Percentiles rank a stretch among this genome's conserved stretches.
Evolutionary conservation across 2,797 vertebrate genomes (phyloP).

Genomic region (Parauchenoglanis ngamensis): DNA sequence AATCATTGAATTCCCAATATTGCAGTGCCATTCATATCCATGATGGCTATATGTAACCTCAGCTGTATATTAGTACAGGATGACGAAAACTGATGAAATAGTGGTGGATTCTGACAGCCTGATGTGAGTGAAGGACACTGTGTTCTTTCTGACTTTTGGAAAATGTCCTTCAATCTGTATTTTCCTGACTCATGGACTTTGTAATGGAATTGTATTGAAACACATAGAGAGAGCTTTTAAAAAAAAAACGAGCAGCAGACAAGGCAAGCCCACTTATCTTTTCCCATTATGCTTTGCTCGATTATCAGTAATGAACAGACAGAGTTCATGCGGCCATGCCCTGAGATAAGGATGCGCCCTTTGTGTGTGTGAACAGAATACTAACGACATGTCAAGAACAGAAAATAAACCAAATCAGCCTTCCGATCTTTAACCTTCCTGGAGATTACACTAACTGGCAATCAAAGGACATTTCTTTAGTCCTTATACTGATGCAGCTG

Average conservation of each 20-base stretch:
- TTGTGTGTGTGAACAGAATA: constrained; percentile 39
- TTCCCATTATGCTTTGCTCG: constrained; percentile 27
- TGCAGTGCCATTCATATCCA: too few relatives aligned
- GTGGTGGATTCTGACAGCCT: constrained; percentile 2
- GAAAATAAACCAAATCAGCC: constrained; percentile 10
- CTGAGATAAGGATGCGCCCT: constrained; percentile 49
- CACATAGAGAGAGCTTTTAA: background rate
- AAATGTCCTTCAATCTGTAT: constrained; percentile 23
- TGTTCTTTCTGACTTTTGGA: background rate
- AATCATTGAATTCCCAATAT: too few relatives aligned
- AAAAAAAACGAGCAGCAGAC: background rate
- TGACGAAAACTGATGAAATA: constrained; percentile 4
- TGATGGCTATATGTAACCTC: too few relatives aligned
- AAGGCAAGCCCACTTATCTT: constrained; percentile 34
- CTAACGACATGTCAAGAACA: constrained; percentile 29
- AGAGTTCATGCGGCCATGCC: constrained; percentile 22
- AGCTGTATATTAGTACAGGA: background rate
- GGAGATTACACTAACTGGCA: constrained; percentile 15
- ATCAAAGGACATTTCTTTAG: constrained; percentile 1
- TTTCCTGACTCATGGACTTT: constrained; percentile 34
- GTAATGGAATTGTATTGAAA: constrained; percentile 27
- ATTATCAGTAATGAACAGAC: constrained; percentile 35
- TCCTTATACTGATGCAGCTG: background rate
- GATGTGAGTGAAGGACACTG: background rate
- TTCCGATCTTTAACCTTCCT: constrained; percentile 16